Evolutionary conservation across 2,888 invertebrate species (phyloP), one percentile per base, ranked within the genome.

Genomic region (Blastobasis lacticolella): DNA sequence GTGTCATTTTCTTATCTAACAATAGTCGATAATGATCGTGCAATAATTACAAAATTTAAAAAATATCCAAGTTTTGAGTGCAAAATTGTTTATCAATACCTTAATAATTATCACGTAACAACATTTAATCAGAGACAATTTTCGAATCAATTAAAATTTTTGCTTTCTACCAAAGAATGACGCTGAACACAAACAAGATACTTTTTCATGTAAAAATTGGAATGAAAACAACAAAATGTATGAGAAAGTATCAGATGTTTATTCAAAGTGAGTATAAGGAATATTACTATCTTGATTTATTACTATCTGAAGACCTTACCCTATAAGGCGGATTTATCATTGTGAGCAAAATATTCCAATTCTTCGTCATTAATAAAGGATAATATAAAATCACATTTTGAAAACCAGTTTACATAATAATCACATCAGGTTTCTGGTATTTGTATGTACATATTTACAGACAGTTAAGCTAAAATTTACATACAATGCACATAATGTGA

Each of bases 241-340:
- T 23, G 23, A 23, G 23, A 23, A 23, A 23, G 23, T 23, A 23
- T 23, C 23, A 3, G 23, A 23, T 23, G 23, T 2, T 23, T 23
- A 23, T 23, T 23, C n/a, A n/a, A 23, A 23, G 23, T 23, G 23
- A 23, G 23, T 23, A 23, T 23, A 23, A n/a, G 23, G 23, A 23
- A 23, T 23, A 23, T 23, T 23, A 23, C 23, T 3, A 23, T 23
- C 23, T n/a, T 23, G 23, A 23, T 23, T 23, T 23, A 23, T 23
- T 23, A 23, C 23, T 23, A 23, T 23, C 23, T 23, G 23, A 23
- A 23, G 23, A 23, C 23, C 23, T 23, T 23, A 23, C 23, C 66
- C 80, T 81, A 82, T 73, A 78, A 82, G 82, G 82, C 82, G 82
- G 82, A 82, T 75, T 23, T 75, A 71, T 75, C 71, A 71, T 79